Evolutionary conservation across 2,797 vertebrate genomes (phyloP).

Genomic region (Moxostoma hubbsi): DNA sequence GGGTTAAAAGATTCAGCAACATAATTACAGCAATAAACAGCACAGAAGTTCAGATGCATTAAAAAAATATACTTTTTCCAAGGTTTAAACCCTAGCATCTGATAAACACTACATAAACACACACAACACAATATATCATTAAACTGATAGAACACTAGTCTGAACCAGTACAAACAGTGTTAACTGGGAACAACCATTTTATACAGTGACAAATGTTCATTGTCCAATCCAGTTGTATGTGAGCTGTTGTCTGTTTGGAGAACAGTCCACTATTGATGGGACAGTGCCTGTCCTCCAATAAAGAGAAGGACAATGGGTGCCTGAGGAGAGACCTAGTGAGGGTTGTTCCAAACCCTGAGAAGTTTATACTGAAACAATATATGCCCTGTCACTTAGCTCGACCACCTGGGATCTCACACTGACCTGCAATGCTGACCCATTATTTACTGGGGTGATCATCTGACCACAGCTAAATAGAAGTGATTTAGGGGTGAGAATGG

Average conservation of each 20-base stretch:
- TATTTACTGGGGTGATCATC: neutral
- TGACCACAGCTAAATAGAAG: constrained; percentile 19
- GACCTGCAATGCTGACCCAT: constrained; percentile 12
- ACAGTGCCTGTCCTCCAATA: constrained; percentile 51
- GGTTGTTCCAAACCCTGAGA: constrained; percentile 14
- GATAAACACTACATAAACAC: neutral
- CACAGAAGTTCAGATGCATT: too few relatives aligned
- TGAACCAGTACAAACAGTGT: neutral
- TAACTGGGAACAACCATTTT: constrained; percentile 44
- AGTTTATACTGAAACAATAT: constrained; percentile 45
- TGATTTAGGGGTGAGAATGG: constrained; percentile 27
- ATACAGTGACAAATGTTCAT: constrained; percentile 55
- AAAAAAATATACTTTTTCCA: neutral
- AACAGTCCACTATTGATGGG: constrained; percentile 71
- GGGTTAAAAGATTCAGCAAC: too few relatives aligned
- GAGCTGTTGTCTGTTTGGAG: constrained; percentile 49
- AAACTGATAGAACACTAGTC: constrained; percentile 2
- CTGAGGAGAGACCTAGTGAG: constrained; percentile 40
- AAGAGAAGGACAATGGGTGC: constrained; percentile 52
- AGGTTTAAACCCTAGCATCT: neutral
- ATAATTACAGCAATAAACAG: too few relatives aligned
- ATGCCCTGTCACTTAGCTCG: constrained; percentile 48
- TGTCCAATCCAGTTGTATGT: constrained; percentile 60
- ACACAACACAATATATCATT: constrained; percentile 20
- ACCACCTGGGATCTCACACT: constrained; percentile 55